A percentile compares a stretch with the other conserved stretches of the same genome.
Evolutionary conservation across 2,797 vertebrate genomes (phyloP).

Genomic region (Manis pentadactyla): DNA sequence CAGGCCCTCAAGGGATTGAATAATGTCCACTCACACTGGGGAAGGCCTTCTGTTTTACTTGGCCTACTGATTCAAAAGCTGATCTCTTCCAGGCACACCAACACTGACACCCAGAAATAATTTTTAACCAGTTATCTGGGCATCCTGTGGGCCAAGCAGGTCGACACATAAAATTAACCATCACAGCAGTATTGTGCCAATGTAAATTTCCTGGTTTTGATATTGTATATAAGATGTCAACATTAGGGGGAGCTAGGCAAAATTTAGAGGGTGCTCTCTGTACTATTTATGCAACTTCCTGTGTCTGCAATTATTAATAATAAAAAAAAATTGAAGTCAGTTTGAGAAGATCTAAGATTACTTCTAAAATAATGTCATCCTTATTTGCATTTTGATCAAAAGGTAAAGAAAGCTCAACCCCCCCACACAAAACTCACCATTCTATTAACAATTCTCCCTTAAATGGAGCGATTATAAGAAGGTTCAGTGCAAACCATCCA

Average conservation of each 20-base stretch:
- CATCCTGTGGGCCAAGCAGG: neutral
- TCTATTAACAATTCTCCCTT: neutral
- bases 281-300: neutral
- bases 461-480: neutral
- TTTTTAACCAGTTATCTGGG: neutral
- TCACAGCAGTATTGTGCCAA: neutral
- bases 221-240: neutral
- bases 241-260: neutral
- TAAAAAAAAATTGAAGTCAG: neutral
- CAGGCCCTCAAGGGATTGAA: neutral
- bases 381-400: neutral
- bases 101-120: neutral
- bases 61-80: neutral
- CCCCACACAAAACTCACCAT: neutral
- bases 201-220: neutral
- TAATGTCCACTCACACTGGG: neutral
- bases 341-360: neutral
- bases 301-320: neutral
- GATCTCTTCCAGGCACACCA: neutral
- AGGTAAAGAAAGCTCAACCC: neutral
- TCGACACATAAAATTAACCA: neutral
- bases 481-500: neutral
- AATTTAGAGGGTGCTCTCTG: neutral
- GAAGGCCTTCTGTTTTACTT: neutral
- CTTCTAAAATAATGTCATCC: neutral